A percentile compares a stretch with the other conserved stretches of the same genome.
phyloP scores from a whole-genome alignment of 2,888 invertebrate genomes.

The Nemapogon koenigi region DNA sequence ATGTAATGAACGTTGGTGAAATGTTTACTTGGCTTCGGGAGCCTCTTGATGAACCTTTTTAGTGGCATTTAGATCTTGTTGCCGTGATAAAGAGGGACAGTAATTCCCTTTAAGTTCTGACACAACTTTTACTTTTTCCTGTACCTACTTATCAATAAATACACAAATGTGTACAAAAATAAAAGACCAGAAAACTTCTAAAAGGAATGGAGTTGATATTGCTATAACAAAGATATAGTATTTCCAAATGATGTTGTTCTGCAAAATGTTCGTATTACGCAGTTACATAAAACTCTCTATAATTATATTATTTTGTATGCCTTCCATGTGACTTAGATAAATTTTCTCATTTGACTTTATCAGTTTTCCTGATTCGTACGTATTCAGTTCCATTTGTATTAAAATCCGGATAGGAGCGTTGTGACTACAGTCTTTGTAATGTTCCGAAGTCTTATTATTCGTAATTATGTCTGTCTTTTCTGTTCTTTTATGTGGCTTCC shows the following conservation, averaged over 20 bases:
- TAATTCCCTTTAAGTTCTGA: too few relatives aligned
- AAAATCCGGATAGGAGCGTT: constrained; percentile 24
- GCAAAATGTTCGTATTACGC: not conserved
- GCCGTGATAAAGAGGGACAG: constrained; percentile 2
- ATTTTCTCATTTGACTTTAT: constrained; percentile 23
- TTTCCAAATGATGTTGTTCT: not conserved
- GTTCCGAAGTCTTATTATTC: constrained; percentile 42
- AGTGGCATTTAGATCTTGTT: constrained; percentile 9
- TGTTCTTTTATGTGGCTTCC: constrained; percentile 20
- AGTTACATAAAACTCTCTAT: not conserved
- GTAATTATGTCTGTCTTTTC: constrained; percentile 42
- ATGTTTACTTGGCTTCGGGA: constrained; percentile 8
- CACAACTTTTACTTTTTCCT: too few relatives aligned
- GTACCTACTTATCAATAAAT: too few relatives aligned
- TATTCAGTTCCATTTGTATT: constrained; percentile 22
- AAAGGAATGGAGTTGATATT: too few relatives aligned
- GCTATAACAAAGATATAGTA: too few relatives aligned
- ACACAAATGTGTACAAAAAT: too few relatives aligned
- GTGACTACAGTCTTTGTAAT: constrained; percentile 34
- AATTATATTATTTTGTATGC: constrained; percentile 8
- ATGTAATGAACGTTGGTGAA: constrained; percentile 13
- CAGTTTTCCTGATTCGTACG: constrained; percentile 19
- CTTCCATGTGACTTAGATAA: constrained; percentile 14
- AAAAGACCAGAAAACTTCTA: too few relatives aligned
- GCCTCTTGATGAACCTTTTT: constrained; percentile 8